phyloP scores from a whole-genome alignment of 2,888 invertebrate genomes.

The Cylloceria caligata region DNA sequence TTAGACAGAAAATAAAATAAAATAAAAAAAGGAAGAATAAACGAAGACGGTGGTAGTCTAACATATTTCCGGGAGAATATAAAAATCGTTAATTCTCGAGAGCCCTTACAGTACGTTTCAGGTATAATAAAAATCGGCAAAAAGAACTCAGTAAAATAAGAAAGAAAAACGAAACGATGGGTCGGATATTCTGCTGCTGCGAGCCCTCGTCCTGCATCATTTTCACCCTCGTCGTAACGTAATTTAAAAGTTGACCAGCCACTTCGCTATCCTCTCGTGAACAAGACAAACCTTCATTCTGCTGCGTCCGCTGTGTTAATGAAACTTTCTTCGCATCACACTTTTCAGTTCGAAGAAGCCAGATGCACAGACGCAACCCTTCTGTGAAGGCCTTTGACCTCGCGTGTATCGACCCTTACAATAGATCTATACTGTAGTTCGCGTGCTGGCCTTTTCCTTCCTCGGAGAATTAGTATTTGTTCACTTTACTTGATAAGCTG shows the following conservation, averaged over 20 bases:
- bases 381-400: constrained; percentile 1
- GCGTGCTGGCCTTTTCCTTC: neutral
- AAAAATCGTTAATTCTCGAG: constrained; percentile 29
- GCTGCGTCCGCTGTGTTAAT: constrained; percentile 79
- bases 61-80: neutral
- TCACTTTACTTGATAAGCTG: neutral
- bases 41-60: constrained; percentile 8
- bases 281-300: constrained; percentile 63
- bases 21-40: constrained; percentile 4
- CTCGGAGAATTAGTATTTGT: neutral
- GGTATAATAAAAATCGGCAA: constrained; percentile 41
- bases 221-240: constrained; percentile 78
- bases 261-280: constrained; percentile 63
- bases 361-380: constrained; percentile 43
- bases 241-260: constrained; percentile 83
- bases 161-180: constrained; percentile 45
- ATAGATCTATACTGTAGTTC: neutral
- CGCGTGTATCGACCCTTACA: constrained; percentile 2
- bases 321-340: constrained; percentile 80
- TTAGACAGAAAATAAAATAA: neutral
- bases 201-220: constrained; percentile 69
- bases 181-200: constrained; percentile 59
- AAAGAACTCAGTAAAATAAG: constrained; percentile 5
- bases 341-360: constrained; percentile 80
- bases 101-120: neutral